Evolutionary conservation across 2,113 vertebrate species (phyloP), one percentile per base, ranked within the genome.

Genomic region (Arizona elegans): DNA sequence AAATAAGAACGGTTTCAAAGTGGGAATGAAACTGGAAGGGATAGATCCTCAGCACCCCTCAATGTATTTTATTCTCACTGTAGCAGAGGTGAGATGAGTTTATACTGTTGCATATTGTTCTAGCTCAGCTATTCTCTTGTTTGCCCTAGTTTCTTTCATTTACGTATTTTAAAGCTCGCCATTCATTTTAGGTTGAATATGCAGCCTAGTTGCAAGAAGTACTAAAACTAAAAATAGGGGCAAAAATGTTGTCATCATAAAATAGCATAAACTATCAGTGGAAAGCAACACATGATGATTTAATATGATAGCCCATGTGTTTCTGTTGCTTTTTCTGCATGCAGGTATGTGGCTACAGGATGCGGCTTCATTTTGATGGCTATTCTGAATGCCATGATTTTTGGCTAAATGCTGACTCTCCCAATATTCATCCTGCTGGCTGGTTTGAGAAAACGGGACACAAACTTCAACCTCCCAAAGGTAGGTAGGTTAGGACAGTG

Each of bases 21-120:
- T 98, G 96, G 99, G 99, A n/a, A 99, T 99, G 99, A 99, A 99
- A 95, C 97, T 99, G 96, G 99, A 99, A 95, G 99, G 99, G 81
- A 99, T 99, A 0, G 99, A 99, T 96, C 99, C 99, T 0, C 99
- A 99, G 92, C 99, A 99, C 95, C 99, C 99, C 0, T 99, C 99
- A 26, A 99, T 99, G 99, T 99, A 99, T 97, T 99, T 99, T 90
- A 98, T 99, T 96, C 98, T 99, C 95, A 99, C 99, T 0, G 99
- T 99, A 96, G 98, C 98, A 0, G 99, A 99, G 99, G 99, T 99
- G 89, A 97, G 98, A 89, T 0, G 0, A 47, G 3, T 89, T 86
- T 3, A 0, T 7, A 56, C 38, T 29, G 58, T 0, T 3, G 4
- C 3, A 19, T 88, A n/a, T 4, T 55, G 19, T 38, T 87, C 11